Base-by-base conservation (phyloP, 2,888 invertebrate genomes). In the Drosophila leonis region DNA sequence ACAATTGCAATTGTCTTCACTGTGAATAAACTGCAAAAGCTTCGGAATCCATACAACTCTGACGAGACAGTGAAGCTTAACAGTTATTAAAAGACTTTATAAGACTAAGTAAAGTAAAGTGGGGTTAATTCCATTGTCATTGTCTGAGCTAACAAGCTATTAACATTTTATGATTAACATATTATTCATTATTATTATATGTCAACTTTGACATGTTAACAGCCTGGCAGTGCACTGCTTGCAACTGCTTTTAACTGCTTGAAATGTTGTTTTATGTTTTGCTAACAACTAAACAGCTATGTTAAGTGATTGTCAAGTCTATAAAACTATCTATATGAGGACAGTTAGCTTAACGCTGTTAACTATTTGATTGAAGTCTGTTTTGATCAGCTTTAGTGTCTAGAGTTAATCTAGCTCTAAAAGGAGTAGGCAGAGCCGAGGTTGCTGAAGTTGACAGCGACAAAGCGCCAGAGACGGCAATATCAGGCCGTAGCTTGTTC, bases 11-110 rank as follows among this genome's bases (percentile, higher is more conserved):
- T 54, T 66, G 48, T 59, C 60, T 48, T 35, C 35, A 10, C 44
- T 24, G 66, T 54, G 54, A 66, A 66, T 55, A 54, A 56, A 65
- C 54, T 61, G 35, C 24, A 33, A n/a, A 0, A n/a, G 64, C 39
- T 12, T 37, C 6, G 42, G 7, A 31, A 49, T 18, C 64, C 39
- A 27, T 60, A 39, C 41, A 65, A 41, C 35, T 24, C 35, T 15
- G 12, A 20, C 41, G 4, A 7, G 13, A 4, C 5, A 29, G 39
- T 29, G 61, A 5, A 27, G 2, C 18, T 44, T 35, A 18, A 35
- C 15, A 15, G 44, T 20, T 27, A 13, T 35, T 31, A 24, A 31
- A 29, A n/a, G 12, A 27, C 12, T 12, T 35, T 37, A 12, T n/a
- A 12, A 31, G n/a, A n/a, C n/a, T n/a, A n/a, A n/a, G n/a, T n/a